Percentiles rank a stretch among this genome's conserved stretches.
Conservation (phyloP, 2,797 vertebrate genomes). For the Galagoides demidoff region DNA sequence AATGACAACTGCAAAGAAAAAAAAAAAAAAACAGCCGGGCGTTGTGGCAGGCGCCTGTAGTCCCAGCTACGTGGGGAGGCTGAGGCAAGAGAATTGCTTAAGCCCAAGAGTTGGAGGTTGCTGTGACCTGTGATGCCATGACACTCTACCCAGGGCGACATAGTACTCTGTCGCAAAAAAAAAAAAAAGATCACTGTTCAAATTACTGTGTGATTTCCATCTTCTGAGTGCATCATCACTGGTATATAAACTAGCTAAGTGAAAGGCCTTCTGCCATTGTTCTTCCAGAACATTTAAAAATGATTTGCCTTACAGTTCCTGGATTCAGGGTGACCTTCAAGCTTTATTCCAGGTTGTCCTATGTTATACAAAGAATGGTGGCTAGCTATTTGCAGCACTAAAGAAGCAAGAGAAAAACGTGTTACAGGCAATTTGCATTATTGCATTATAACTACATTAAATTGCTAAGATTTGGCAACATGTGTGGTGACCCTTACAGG, state of each 20-base stretch:
- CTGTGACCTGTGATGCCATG: too few species aligned
- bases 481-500: not conserved
- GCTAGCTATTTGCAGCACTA: not conserved
- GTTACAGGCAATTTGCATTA: not conserved
- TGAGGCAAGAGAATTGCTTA: too few species aligned
- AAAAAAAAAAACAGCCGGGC: too few species aligned
- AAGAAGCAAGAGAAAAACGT: not conserved
- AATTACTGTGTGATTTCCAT: not conserved
- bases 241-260: not conserved
- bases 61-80: too few species aligned
- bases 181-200: not conserved
- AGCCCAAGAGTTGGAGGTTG: too few species aligned
- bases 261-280: not conserved
- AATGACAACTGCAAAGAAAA: too few species aligned
- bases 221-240: not conserved
- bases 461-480: not conserved
- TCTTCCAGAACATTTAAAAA: not conserved
- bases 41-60: too few species aligned
- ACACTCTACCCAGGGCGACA: too few species aligned
- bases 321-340: not conserved
- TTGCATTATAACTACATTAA: not conserved
- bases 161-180: too few species aligned
- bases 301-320: not conserved
- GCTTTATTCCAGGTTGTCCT: not conserved
- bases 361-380: not conserved